Base-by-base conservation (phyloP, 2,113 vertebrate genomes). In the Amphiprion percula region DNA sequence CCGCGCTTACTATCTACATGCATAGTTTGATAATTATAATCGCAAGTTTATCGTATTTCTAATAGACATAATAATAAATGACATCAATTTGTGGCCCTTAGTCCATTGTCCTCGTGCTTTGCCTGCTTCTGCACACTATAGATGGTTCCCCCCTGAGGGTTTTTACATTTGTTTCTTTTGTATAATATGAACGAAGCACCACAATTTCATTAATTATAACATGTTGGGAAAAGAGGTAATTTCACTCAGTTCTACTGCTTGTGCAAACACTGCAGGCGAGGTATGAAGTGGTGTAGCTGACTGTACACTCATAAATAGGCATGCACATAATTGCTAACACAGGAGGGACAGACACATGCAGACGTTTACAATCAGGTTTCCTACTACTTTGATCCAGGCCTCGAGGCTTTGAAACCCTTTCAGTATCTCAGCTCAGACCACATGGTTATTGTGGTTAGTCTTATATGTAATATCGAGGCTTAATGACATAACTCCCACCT, bases 401-500 rank as follows among this genome's bases (percentile, higher is more conserved):
- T 82, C 39, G 4, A 74, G 84, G 84, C 86, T 80, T 82, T 84
- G 54, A 78, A 87, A 82, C 63, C 26, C 58, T 75, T 79, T 70
- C 62, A 55, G 66, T 84, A 73, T 80, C 68, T 71, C 21, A 58
- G 77, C 75, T 78, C 66, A 16, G 61, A 86, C 64, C 85, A 85
- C 80, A 77, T 87, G 90, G 81, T 90, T 86, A 84, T 64, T 65
- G 54, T 74, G 77, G 78, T 81, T 74, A 59, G 75, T 81, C 68
- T 81, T 30, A 78, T 53, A 86, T 86, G 88, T 91, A 91, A 91
- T 88, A 89, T 87, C 70, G 60, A 79, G 68, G 68, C 64, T 79
- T 85, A 87, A 89, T 91, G 90, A 83, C 90, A 91, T 86, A 89
- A 91, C 77, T 87, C 83, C 87, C 90, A 91, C 88, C 92, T 92